A percentile compares a stretch with the other conserved stretches of the same genome.
phyloP scores from a whole-genome alignment of 2,797 vertebrate genomes.

The Spatula versicolor region DNA sequence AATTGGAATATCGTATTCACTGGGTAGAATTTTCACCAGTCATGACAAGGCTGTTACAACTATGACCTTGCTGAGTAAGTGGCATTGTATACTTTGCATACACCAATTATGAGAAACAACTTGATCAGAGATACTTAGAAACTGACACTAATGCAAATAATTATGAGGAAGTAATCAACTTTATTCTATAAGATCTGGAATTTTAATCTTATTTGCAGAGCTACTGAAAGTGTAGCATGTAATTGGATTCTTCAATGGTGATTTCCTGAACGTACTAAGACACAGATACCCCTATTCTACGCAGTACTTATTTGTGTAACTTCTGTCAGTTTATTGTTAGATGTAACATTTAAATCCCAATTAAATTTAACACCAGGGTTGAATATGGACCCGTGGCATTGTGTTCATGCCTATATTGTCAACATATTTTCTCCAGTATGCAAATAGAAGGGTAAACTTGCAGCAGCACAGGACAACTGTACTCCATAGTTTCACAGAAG shows the following conservation, averaged over 20 bases:
- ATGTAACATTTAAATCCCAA: neutral
- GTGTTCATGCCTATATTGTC: fast-evolving
- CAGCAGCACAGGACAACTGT: fast-evolving
- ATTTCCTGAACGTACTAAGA: neutral
- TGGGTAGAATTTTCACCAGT: neutral
- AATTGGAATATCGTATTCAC: neutral
- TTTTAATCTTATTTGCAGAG: neutral
- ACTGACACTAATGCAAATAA: neutral
- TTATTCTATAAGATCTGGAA: neutral
- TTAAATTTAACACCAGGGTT: neutral
- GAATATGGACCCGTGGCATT: neutral
- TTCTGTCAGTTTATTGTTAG: neutral
- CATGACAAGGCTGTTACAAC: neutral
- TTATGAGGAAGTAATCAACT: neutral
- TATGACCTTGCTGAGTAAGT: neutral
- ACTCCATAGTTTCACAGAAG: neutral
- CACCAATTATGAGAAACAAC: neutral
- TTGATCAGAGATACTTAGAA: neutral
- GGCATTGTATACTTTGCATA: neutral
- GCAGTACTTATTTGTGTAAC: neutral
- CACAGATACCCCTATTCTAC: neutral
- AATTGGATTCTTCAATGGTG: neutral
- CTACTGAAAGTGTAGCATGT: neutral
- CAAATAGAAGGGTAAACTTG: neutral
- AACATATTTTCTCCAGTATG: neutral